A percentile compares a stretch with the other conserved stretches of the same genome.
These are phyloP conservation scores for Cassiopea xamachana DNA, from an alignment of 30 jellyfish, hydroid and myxozoan genomes.

Conservation along the genomic window DNA sequence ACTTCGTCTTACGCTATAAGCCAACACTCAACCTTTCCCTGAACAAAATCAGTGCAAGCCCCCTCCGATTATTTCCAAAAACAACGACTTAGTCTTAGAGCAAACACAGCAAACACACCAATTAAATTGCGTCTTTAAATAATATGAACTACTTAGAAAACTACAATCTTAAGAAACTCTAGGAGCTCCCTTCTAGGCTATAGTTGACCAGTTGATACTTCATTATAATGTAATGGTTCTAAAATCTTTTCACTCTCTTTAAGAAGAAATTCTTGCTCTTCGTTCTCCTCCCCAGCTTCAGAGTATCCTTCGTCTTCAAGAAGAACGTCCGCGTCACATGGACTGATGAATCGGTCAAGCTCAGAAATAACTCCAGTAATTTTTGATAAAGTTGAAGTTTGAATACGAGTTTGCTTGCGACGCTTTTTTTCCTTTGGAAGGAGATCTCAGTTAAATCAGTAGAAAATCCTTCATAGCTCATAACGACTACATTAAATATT, in stretches of 20 bases:
- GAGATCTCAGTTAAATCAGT: neutral
- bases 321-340: conserved; percentile 19
- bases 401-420: conserved; percentile 58
- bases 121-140: no score
- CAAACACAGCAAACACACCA: no score
- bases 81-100: no score
- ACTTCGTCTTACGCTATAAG: no score
- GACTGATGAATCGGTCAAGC: conserved; percentile 10
- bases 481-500: neutral
- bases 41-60: no score
- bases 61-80: no score
- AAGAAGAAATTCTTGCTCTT: neutral
- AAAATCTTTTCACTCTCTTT: neutral
- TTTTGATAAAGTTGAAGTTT: conserved; percentile 42
- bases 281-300: conserved; percentile 30
- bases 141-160: no score
- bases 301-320: conserved; percentile 13
- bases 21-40: no score
- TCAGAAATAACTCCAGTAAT: conserved; percentile 45
- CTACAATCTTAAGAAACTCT: neutral
- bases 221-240: neutral
- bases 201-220: neutral
- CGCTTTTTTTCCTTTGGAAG: conserved; percentile 51
- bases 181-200: neutral
- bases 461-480: neutral